These are phyloP conservation scores for Falco berigora DNA, from an alignment of 2,797 vertebrate genomes.

Conservation along the genomic window DNA sequence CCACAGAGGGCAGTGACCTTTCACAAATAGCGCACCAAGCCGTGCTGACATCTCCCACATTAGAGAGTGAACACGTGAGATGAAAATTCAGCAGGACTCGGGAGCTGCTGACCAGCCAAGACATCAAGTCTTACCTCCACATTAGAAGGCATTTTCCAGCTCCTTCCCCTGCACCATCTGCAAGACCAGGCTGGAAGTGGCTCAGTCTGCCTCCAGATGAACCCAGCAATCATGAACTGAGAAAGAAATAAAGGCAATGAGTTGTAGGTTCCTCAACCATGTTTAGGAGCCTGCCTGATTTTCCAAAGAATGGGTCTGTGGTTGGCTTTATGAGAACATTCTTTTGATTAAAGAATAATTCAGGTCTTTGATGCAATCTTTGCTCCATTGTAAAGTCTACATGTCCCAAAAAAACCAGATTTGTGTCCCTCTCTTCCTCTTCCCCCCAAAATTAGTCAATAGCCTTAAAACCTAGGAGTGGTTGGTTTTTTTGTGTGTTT, in stretches of 20 bases:
- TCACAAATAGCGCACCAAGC: background rate
- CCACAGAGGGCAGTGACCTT: background rate
- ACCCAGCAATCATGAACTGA: background rate
- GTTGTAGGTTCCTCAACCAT: background rate
- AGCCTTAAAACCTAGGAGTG: background rate
- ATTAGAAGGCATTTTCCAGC: background rate
- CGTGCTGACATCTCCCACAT: background rate
- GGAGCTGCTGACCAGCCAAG: background rate
- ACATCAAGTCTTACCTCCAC: background rate
- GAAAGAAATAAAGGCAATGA: background rate
- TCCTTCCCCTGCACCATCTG: background rate
- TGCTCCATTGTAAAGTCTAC: background rate
- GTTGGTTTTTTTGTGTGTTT: background rate
- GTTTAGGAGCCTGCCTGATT: background rate
- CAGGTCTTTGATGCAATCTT: background rate
- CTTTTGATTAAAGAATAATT: background rate
- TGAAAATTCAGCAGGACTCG: background rate
- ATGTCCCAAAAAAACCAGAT: background rate
- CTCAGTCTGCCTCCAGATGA: background rate
- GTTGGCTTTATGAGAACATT: background rate
- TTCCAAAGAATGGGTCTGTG: background rate
- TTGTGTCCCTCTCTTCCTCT: background rate
- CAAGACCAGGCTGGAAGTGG: background rate
- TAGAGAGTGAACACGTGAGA: fast-evolving
- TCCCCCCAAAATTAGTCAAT: background rate